Evolutionary conservation across 2,797 vertebrate genomes (phyloP).

Genomic region (Scyliorhinus canicula): DNA sequence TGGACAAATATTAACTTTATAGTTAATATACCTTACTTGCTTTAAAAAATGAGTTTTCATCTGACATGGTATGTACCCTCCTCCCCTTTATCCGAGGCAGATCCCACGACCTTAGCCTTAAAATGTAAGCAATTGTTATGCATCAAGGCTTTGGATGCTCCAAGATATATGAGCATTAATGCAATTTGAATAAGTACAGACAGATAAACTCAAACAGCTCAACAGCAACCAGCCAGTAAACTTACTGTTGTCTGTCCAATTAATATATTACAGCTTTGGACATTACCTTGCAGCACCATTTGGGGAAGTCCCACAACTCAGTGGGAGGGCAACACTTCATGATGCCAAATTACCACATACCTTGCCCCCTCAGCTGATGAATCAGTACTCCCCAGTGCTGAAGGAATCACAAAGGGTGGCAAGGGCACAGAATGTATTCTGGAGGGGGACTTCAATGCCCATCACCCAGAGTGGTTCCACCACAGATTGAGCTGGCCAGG

Average conservation of each 20-base stretch:
- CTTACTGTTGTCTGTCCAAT: neutral
- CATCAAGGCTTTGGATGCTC: neutral
- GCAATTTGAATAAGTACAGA: neutral
- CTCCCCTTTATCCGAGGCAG: neutral
- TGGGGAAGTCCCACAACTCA: neutral
- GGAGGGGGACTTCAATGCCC: no score
- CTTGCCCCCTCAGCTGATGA: no score
- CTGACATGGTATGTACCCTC: neutral
- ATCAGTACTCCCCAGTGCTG: no score
- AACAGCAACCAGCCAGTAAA: neutral
- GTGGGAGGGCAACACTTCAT: neutral
- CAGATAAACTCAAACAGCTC: neutral
- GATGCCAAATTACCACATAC: no score
- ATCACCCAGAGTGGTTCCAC: no score
- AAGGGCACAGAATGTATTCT: no score
- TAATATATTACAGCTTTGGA: neutral
- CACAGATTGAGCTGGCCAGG: no score
- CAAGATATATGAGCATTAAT: neutral
- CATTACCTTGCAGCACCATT: neutral
- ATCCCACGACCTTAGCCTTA: neutral
- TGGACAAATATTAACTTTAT: neutral
- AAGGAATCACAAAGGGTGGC: no score
- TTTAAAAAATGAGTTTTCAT: neutral
- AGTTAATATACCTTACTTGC: neutral
- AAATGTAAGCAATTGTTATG: neutral